Base-by-base conservation (phyloP, 2,888 invertebrate species). In the Formica aserva region DNA sequence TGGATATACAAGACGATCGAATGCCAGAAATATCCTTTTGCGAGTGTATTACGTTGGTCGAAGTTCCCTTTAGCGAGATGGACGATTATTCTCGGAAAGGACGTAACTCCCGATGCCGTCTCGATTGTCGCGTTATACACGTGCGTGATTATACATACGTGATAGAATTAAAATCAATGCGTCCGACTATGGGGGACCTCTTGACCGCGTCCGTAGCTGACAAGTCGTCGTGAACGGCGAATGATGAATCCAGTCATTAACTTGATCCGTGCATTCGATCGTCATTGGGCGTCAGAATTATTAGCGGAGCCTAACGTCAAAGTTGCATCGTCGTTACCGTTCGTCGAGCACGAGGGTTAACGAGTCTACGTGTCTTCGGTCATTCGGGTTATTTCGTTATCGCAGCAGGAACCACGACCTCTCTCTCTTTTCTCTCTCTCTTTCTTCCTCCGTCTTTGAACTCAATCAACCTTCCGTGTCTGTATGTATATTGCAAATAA, bases 361-460 rank as follows among this genome's bases (percentile, higher is more conserved):
- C 89, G 91, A 91, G 90, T 91, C 87, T 90, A 87, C 86, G 87
- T 86, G 87, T 86, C 89, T 83, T 85, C 88, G 87, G 89, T 87
- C 91, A 89, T 89, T 87, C 77, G 88, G 89, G 90, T 90, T 92
- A 91, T 90, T 91, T 91, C 85, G 89, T 86, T 90, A 88, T 89
- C 91, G 84, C 91, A 89, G 88, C 91, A 84, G 88, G 89, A 88
- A 86, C 86, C 87, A 84, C 86, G 80, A 78, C 83, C 76, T 66
- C 74, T 63, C 38, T 76, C 71, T n/a, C 60, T 57, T n/a, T 18
- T 66, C 18, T 62, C 29, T 55, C 57, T 71, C 55, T 75, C 85
- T 57, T 48, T 81, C 74, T 76, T 72, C 76, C 26, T 45, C 69
- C 71, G 38, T 86, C 86, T 77, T 72, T 84, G 83, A 86, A 84